phyloP scores from a whole-genome alignment of 2,797 vertebrate species.

The Peromyscus melanophrys region DNA sequence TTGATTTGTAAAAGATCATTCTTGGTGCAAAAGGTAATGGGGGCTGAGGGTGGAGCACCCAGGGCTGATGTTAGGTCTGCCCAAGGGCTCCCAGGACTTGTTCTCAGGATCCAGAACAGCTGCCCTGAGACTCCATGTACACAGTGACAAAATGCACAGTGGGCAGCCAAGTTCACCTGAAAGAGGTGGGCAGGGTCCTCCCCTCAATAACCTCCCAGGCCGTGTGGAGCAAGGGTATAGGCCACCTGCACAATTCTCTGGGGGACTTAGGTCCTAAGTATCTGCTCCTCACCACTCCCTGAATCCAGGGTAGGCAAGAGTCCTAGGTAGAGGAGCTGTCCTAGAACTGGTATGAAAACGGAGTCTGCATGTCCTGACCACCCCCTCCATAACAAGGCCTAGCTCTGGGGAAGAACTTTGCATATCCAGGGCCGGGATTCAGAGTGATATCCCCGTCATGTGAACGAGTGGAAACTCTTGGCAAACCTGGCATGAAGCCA shows the following conservation, averaged over 20 bases:
- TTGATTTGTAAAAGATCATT: conserved; percentile 87
- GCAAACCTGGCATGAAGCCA: background rate
- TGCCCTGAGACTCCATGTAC: conserved; percentile 89
- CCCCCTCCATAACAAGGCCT: too few relatives aligned
- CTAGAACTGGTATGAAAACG: too few relatives aligned
- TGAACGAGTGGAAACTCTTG: too few relatives aligned
- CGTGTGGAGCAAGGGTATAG: conserved; percentile 87
- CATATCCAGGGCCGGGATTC: too few relatives aligned
- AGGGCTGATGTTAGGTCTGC: conserved; percentile 89
- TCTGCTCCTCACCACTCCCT: background rate
- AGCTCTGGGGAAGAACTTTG: too few relatives aligned
- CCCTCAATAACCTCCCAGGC: conserved; percentile 90
- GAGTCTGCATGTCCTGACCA: too few relatives aligned
- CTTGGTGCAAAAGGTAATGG: conserved; percentile 88
- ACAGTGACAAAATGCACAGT: conserved; percentile 90
- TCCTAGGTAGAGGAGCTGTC: too few relatives aligned
- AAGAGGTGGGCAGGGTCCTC: conserved; percentile 91
- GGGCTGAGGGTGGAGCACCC: conserved; percentile 87
- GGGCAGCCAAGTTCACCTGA: conserved; percentile 89
- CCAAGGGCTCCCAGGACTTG: conserved; percentile 88
- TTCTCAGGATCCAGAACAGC: conserved; percentile 89
- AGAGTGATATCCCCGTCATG: accelerated
- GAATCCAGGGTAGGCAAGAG: background rate
- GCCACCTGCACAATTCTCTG: conserved; percentile 86
- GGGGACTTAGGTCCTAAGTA: background rate